Evolutionary conservation across 2,113 vertebrate genomes (phyloP), one percentile per base, ranked within the genome.

Genomic region (Clupea harengus): DNA sequence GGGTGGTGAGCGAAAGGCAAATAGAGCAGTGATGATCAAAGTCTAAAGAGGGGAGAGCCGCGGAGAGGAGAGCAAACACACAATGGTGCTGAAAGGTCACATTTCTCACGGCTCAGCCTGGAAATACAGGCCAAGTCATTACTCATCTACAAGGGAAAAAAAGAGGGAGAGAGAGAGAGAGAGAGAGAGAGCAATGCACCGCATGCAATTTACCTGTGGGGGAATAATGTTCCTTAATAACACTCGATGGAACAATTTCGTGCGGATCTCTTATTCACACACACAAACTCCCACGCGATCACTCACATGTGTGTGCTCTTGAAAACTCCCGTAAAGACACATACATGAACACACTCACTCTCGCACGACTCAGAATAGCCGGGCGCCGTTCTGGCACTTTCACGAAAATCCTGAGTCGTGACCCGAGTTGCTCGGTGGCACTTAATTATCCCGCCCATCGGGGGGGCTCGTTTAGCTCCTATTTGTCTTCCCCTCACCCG

Each of bases 401-500:
- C 5, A 32, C 25, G 11, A 82, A 44, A 57, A 86, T 46, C 50
- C 67, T n/a, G 87, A 90, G 85, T 90, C 83, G 11, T 85, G 88
- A 92, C 90, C 91, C 87, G 84, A 91, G 90, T 91, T 87, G 89
- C 91, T 86, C 89, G 86, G 89, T 86, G 89, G 90, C 91, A 92
- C 84, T 90, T 92, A 91, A 92, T 94, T 92, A 92, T 88, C 85
- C 88, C 85, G 85, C 88, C 89, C 89, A 91, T 25, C 15, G 90
- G 87, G 72, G 72, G 28, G 25, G 81, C 87, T 90, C 85, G 25
- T 92, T 92, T 90, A 90, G 89, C 85, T 89, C 89, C 87, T 82
- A 88, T 94, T 91, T 94, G 92, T 88, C 88, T 91, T 89, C 88
- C 89, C 89, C 46, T 88, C 89, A 15, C 28, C 91, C 88, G 92